Evolutionary conservation across 2,113 vertebrate species (phyloP), one percentile per base, ranked within the genome.

Genomic region (Gymnocephalus cernua): DNA sequence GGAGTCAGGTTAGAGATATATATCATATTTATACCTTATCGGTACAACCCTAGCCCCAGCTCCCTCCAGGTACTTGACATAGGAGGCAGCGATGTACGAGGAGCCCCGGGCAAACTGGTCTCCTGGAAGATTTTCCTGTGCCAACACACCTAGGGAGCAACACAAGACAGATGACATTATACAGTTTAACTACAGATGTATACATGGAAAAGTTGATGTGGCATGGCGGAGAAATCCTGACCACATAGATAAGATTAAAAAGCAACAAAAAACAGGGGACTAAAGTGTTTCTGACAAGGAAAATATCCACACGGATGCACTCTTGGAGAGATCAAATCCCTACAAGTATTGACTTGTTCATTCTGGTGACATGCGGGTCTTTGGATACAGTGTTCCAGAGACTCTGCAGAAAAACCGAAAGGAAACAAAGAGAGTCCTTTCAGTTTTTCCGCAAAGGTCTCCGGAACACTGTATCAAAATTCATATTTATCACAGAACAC

Each of bases 21-120:
- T 14, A 6, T 41, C 8, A 9, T 1, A 11, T 16, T 3, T 11
- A 6, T 89, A 96, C 96, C 93, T 90, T 83, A 96, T 87, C 9
- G 96, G 96, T 2, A 95, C 93, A 2, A 96, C 95, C 35, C 95
- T 87, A 50, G 94, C 93, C 11, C 96, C 96, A 0, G 93, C 93
- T 4, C 86, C 90, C 74, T 96, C 96, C 77, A 96, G 73, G 83
- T 91, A 95, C 61, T 96, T 96, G 15, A 96, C 94, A 59, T 96
- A 96, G 4, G 93, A 95, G 16, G 95, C 95, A 2, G 94, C 92
- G 21, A 96, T 95, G 71, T 96, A 96, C 5, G 95, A 95, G 14
- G 91, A 90, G 1, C 95, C 96, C 6, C 59, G 88, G 4, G 93
- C 93, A 25, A 89, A 76, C 16, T 61, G 72, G 53, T 94, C 94